These are phyloP conservation scores for Pinna nobilis DNA, from an alignment of 1,140 invertebrate genomes.

Conservation along the genomic window DNA sequence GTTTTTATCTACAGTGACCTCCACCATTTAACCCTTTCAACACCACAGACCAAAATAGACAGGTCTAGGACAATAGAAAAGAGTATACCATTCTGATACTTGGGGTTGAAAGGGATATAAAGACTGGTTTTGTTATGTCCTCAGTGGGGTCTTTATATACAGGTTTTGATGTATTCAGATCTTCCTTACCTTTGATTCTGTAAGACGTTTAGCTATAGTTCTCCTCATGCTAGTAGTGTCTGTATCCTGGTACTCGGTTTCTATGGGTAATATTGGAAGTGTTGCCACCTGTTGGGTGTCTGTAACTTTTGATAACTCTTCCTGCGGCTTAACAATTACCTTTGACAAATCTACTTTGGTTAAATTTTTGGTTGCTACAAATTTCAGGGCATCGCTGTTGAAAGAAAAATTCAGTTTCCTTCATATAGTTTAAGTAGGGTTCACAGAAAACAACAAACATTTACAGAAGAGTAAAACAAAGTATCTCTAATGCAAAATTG, in stretches of 20 bases:
- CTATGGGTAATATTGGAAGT: constrained; percentile 58
- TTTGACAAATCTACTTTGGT: constrained; percentile 69
- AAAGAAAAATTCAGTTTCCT: not conserved
- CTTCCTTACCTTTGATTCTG: constrained; percentile 86
- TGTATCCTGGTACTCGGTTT: constrained; percentile 84
- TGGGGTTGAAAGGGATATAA: too few species aligned
- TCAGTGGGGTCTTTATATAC: too few species aligned
- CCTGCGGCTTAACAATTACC: not conserved
- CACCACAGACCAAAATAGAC: too few species aligned
- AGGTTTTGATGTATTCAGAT: not conserved
- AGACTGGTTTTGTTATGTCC: too few species aligned
- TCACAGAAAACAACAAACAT: too few species aligned
- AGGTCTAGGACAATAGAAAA: too few species aligned
- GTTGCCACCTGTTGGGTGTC: constrained; percentile 10
- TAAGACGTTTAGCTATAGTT: constrained; percentile 88
- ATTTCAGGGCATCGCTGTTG: constrained; percentile 78
- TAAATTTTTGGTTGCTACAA: constrained; percentile 78
- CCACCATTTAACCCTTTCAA: too few species aligned
- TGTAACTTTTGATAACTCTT: constrained; percentile 13
- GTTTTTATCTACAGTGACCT: too few species aligned
- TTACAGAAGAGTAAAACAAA: too few species aligned
- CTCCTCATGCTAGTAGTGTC: constrained; percentile 88
- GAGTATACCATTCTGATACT: too few species aligned
- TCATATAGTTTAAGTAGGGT: too few species aligned
- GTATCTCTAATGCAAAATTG: too few species aligned